Evolutionary conservation across 2,797 vertebrate genomes (phyloP).

Genomic region (Dryobates pubescens): DNA sequence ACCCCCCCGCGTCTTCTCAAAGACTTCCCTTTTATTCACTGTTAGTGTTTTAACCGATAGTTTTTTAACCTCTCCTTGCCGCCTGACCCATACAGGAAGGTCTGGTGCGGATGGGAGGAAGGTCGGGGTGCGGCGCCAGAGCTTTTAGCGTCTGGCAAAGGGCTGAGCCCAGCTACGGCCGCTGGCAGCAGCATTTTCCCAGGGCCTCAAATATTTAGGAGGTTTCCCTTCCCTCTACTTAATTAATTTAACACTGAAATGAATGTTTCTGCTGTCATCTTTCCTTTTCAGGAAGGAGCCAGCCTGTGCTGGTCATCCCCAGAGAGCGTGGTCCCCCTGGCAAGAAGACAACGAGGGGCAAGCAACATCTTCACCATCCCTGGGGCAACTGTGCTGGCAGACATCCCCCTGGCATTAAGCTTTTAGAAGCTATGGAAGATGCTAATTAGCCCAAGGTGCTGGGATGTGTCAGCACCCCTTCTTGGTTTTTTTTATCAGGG

Average conservation of each 20-base stretch:
- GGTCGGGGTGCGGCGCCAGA: neutral
- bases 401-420: neutral
- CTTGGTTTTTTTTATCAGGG: neutral
- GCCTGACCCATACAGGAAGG: neutral
- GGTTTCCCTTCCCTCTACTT: neutral
- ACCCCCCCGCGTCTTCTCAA: rapidly evolving
- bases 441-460: neutral
- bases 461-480: neutral
- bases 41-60: too few species aligned
- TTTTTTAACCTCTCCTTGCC: rapidly evolving
- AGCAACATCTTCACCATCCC: neutral
- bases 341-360: neutral
- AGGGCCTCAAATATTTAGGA: rapidly evolving
- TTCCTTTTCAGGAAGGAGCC: neutral
- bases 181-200: rapidly evolving
- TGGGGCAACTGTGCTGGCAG: too few species aligned
- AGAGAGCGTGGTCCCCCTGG: rapidly evolving
- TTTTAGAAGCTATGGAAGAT: neutral
- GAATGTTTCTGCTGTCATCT: neutral
- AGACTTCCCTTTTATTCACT: neutral
- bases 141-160: neutral
- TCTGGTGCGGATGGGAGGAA: too few species aligned
- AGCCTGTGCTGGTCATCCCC: too few species aligned
- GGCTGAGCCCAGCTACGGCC: rapidly evolving
- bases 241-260: rapidly evolving